Base-by-base conservation (phyloP, 2,797 vertebrate genomes). In the Microcaecilia unicolor region DNA sequence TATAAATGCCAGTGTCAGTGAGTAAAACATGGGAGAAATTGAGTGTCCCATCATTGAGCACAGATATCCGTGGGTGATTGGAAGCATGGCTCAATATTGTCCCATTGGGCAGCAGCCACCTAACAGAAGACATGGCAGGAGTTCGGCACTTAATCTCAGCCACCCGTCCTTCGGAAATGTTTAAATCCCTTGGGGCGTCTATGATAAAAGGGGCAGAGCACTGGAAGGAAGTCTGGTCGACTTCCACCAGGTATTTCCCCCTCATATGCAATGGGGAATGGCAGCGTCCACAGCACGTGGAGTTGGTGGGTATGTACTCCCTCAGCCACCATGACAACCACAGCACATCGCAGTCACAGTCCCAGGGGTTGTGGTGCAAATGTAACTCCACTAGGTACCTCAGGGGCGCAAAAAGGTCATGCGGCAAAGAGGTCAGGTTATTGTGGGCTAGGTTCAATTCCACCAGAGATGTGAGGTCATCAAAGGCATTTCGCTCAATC, bases 361-460 rank as follows among this genome's bases (percentile, higher is more conserved):
- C 83, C 95, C 95, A 98, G 6, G 95, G 95, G 72, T 98, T 98
- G 77, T 98, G 95, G 74, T 98, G 95, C 45, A 98, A 72, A 61
- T 98, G 93, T 37, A 97, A 66, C 70, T 97, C 92, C 73, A 96
- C 93, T 63, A 98, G 75, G 67, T 96, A 96, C 55, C 91, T 84
- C 62, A 98, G 57, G 2, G 92, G 91, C 18, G 91, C 83, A 31
- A 98, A 98, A 51, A 98, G 92, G 73, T 96, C 93, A 34, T 98
- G 93, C 63, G 93, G 93, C 53, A 98, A 70, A 34, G 93, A 92
- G 6, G 90, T 91, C 52, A 97, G 81, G 78, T 97, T 98, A 65
- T 98, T 98, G 78, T 98, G 95, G 58, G 95, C 95, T 75, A 98
- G 63, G 76, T 98, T 98, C 61, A 98, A 86, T 70, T 98, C 95